Conservation (phyloP, 2,113 vertebrate genomes). For the Carassius carassius region DNA sequence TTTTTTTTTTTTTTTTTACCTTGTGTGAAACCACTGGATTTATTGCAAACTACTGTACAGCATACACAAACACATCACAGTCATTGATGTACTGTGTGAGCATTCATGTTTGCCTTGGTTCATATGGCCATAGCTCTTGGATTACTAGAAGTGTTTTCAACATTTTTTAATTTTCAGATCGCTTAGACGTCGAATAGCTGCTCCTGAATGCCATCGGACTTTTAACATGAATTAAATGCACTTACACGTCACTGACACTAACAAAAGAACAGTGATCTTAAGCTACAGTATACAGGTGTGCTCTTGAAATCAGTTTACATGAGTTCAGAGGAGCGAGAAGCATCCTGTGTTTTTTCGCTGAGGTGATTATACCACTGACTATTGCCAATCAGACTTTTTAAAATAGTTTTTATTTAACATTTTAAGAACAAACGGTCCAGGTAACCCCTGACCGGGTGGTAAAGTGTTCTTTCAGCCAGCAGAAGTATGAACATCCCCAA, state of each 20-base stretch:
- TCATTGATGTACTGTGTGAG: constrained; percentile 57
- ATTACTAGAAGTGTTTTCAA: constrained; percentile 75
- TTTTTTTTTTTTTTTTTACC: background rate
- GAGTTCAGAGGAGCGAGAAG: constrained; percentile 2
- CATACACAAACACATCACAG: constrained; percentile 51
- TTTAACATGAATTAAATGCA: constrained; percentile 47
- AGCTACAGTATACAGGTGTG: constrained; percentile 27
- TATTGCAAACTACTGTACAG: constrained; percentile 72
- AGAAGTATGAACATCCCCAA: constrained; percentile 25
- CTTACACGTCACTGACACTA: constrained; percentile 51
- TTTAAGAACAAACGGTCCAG: background rate
- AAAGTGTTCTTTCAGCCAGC: constrained; percentile 6
- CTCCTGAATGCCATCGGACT: constrained; percentile 48
- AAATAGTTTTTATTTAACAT: constrained; percentile 24
- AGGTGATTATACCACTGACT: constrained; percentile 32
- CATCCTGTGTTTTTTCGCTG: constrained; percentile 27
- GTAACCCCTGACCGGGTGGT: background rate
- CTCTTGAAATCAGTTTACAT: constrained; percentile 26
- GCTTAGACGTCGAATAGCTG: constrained; percentile 54
- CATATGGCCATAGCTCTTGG: constrained; percentile 72
- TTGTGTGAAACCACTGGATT: constrained; percentile 65
- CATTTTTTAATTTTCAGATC: constrained; percentile 81
- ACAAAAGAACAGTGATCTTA: constrained; percentile 19
- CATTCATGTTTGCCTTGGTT: constrained; percentile 79
- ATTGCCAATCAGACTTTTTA: constrained; percentile 44